These are phyloP conservation scores for Microplitis manilae DNA, from an alignment of 2,888 invertebrate genomes.

Conservation along the genomic window DNA sequence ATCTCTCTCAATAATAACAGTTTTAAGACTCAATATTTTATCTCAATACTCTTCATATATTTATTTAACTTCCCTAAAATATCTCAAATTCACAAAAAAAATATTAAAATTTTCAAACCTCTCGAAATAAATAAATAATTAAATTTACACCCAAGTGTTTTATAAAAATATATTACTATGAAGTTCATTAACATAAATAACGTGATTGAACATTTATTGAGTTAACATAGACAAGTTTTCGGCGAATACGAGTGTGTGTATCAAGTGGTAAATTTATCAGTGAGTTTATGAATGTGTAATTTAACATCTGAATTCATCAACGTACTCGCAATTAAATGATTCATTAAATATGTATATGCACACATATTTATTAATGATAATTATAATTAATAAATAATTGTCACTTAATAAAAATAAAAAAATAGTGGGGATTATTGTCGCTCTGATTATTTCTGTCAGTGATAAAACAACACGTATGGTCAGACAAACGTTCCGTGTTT, in stretches of 20 bases:
- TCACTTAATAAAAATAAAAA: background rate
- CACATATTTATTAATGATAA: too few species aligned
- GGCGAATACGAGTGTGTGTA: background rate
- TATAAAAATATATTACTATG: too few species aligned
- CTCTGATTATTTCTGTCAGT: background rate
- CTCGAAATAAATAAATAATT: too few species aligned
- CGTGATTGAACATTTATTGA: background rate
- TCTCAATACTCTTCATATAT: background rate
- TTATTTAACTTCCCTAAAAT: too few species aligned
- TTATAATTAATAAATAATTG: too few species aligned
- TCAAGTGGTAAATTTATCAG: background rate
- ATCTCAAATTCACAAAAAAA: too few species aligned
- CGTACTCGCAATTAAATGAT: background rate
- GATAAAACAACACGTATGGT: background rate
- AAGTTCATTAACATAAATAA: too few species aligned
- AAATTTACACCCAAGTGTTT: too few species aligned
- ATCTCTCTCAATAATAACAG: background rate
- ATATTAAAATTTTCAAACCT: too few species aligned
- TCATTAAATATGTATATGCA: background rate
- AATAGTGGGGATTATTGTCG: background rate
- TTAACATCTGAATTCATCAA: background rate
- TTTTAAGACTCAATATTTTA: background rate
- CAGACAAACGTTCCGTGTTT: background rate
- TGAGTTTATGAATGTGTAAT: constrained; percentile 10
- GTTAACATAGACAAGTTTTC: background rate